These are phyloP conservation scores for Cydia fagiglandana DNA, from an alignment of 1,140 invertebrate genomes.

Conservation along the genomic window DNA sequence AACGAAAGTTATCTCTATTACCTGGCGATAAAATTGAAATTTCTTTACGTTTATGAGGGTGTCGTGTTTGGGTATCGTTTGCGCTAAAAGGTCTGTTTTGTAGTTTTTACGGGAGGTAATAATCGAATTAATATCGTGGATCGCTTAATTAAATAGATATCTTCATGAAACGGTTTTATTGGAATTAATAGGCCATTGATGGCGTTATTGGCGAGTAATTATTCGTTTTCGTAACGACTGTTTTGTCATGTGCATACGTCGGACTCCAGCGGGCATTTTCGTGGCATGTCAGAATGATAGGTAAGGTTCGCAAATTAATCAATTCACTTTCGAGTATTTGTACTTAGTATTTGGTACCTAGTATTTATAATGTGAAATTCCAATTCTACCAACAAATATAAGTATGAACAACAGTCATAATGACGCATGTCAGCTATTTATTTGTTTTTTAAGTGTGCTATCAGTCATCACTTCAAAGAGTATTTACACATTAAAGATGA, in stretches of 20 bases:
- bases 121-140: constrained; percentile 74
- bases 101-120: constrained; percentile 71
- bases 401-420: too few species aligned
- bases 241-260: neutral
- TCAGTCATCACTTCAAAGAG: too few species aligned
- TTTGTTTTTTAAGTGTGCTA: too few species aligned
- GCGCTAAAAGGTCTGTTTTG: constrained; percentile 62
- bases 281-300: too few species aligned
- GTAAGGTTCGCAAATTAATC: too few species aligned
- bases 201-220: constrained; percentile 17
- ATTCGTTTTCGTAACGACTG: neutral
- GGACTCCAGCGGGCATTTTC: too few species aligned
- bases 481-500: too few species aligned
- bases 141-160: constrained; percentile 76
- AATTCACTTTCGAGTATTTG: too few species aligned
- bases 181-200: constrained; percentile 38
- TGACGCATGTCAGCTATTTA: too few species aligned
- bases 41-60: constrained; percentile 59
- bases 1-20: constrained; percentile 75
- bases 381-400: too few species aligned
- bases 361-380: too few species aligned
- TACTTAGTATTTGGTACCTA: too few species aligned
- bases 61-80: constrained; percentile 65
- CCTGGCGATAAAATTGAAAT: constrained; percentile 71
- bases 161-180: constrained; percentile 51